Conservation (phyloP, 2,888 invertebrate species). For the Caenorhabditis imperialis region DNA sequence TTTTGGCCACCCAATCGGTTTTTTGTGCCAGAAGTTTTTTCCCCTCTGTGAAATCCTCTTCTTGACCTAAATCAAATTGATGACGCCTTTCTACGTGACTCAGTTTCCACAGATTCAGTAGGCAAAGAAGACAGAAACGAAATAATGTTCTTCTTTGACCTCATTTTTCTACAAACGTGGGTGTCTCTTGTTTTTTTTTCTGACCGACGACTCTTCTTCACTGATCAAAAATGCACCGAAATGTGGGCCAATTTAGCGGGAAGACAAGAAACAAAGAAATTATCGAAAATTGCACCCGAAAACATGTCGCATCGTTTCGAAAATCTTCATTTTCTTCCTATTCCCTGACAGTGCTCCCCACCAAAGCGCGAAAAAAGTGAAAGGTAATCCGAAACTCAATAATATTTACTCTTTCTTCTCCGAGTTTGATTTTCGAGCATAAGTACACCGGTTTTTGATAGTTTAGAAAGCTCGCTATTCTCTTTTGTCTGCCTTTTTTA, state of each 20-base stretch:
- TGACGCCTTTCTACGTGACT: background rate
- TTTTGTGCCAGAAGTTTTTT: background rate
- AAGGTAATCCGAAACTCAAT: too few relatives aligned
- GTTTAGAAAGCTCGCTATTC: too few relatives aligned
- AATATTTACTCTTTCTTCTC: too few relatives aligned
- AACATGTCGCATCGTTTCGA: too few relatives aligned
- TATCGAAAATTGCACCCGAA: constrained; percentile 27
- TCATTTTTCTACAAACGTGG: background rate
- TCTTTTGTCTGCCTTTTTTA: too few relatives aligned
- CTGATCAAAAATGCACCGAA: constrained; percentile 19
- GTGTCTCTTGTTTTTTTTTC: constrained; percentile 1
- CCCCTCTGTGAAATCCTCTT: background rate
- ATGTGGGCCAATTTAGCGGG: constrained; percentile 29
- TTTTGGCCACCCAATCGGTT: too few relatives aligned
- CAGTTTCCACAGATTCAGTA: background rate
- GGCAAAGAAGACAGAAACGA: background rate
- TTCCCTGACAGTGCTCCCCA: too few relatives aligned
- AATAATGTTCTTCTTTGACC: background rate
- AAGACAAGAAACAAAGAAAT: constrained; percentile 32
- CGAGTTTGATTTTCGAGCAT: too few relatives aligned
- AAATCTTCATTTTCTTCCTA: too few relatives aligned
- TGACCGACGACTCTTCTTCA: background rate
- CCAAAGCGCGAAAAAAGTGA: too few relatives aligned
- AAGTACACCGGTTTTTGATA: too few relatives aligned
- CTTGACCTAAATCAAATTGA: constrained; percentile 3